phyloP scores from a whole-genome alignment of 2,797 vertebrate species.

The Oryzias dopingdopingensis region DNA sequence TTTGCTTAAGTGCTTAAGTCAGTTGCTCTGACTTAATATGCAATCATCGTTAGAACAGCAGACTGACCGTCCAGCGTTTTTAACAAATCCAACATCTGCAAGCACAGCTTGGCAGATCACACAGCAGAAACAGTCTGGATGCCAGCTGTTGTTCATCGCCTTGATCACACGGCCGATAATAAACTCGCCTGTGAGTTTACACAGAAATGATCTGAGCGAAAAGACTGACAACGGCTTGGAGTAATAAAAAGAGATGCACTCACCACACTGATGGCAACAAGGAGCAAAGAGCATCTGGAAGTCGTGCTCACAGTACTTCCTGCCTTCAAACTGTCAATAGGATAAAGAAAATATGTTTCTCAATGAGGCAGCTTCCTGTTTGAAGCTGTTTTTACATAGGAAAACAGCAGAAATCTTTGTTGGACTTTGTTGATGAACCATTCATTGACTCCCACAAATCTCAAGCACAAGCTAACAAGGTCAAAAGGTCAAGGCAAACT shows the following conservation, averaged over 20 bases:
- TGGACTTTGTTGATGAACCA: no score
- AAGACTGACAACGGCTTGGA: neutral
- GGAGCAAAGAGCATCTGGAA: slow-evolving; percentile 99
- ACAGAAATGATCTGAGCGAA: neutral
- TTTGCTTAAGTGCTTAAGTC: no score
- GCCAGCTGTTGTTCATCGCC: slow-evolving; percentile 99
- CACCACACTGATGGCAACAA: slow-evolving; percentile 98
- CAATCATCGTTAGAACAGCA: no score
- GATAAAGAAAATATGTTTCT: slow-evolving; percentile 3
- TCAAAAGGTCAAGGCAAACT: no score
- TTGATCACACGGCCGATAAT: slow-evolving; percentile 99
- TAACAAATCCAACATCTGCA: slow-evolving; percentile 97
- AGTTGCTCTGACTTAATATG: no score
- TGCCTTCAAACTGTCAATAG: slow-evolving; percentile 88
- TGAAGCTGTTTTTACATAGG: no score
- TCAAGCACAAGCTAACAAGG: no score
- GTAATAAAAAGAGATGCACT: slow-evolving; percentile 57
- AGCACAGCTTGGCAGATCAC: slow-evolving; percentile 91
- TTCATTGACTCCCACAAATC: no score
- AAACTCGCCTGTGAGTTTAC: slow-evolving; percentile 85
- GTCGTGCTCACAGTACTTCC: slow-evolving; percentile 98
- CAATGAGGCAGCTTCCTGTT: no score
- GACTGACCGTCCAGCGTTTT: slow-evolving; percentile 94
- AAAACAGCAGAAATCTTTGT: no score
- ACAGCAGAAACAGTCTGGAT: slow-evolving; percentile 96